Base-by-base conservation (phyloP, 2,888 invertebrate species). In the Stenchaetothrips biformis region DNA sequence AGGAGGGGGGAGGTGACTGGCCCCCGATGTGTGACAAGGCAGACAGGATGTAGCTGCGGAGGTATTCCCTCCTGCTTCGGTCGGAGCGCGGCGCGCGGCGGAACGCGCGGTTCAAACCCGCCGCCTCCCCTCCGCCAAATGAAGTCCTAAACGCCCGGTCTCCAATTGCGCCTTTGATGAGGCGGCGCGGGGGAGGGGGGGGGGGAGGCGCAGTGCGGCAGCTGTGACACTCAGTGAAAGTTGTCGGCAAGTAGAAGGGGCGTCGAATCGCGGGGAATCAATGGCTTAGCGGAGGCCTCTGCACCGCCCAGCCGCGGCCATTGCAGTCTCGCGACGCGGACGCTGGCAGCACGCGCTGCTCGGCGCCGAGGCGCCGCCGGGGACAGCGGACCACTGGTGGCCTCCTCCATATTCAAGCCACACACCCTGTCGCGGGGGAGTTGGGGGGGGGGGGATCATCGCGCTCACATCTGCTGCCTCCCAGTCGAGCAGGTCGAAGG, bases 101-200 rank as follows among this genome's bases (percentile, higher is more conserved):
- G 53, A 6, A 13, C 18, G 53, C 16, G 53, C 13, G 13, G 53
- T 53, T 74, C 67, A 25, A 21, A 11, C 67, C 21, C 6, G 18
- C 13, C 59, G 13, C 6, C 59, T 13, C 59, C 37, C 37, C 37
- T 2, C 37, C 25, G 67, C 25, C 67, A 74, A 74, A 74, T 21
- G 25, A 74, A 74, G 67, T 74, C 67, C 67, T 74, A 74, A 74
- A 74, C 67, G 67, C 67, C 37, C 37, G 25, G 67, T 74, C 25
- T 74, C 67, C 67, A 74, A 74, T 74, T 74, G 67, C 67, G 67
- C 11, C 67, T 74, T 74, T 74, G 67, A 74, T 74, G 67, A 74
- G 25, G 11, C 11, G 53, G 67, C 25, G 21, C 67, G n/a, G 53
- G 6, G 59, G 67, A 3, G 67, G 16, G 9, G 25, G 1, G 67